Evolutionary conservation across 2,797 vertebrate genomes (phyloP), one percentile per base, ranked within the genome.

Genomic region (Chromis chromis): DNA sequence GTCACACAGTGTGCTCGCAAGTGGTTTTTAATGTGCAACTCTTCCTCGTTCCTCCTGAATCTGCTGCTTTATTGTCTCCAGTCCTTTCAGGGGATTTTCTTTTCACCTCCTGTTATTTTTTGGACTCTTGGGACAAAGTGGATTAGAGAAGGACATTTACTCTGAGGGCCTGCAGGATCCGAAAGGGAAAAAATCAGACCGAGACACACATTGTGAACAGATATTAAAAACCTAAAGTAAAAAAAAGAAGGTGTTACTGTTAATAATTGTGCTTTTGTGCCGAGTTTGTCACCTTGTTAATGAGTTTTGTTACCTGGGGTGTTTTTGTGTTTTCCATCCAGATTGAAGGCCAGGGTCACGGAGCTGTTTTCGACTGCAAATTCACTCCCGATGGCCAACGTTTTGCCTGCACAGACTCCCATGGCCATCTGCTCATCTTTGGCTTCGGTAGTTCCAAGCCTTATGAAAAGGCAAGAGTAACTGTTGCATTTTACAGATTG

Each of bases 321-420:
- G 40, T n/a, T 49, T 58, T 68, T 67, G 21, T 83, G 39, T 71
- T 68, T 73, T 12, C 22, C 55, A 21, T 86, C 21, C 84, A 99
- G 98, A 99, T 99, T 69, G 97, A 99, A 90, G 98, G 97, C 42
- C 97, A 99, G 91, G 97, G 98, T 75, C 97, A 98, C 0, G 98
- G 98, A 75, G 97, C 98, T 25, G 97, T 99, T 53, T 99, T 98
- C 79, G 98, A 99, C 86, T 98, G 98, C 87, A 99, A 99, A 86
- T 98, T 99, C 88, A 99, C 98, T 50, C 95, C 96, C 6, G 97
- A 99, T 64, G 98, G 98, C 61, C 97, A 99, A 53, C 97, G 97
- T 74, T 98, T 99, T 46, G 97, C 98, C 54, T 97, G 96, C 87
- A 99, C 98, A 48, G 98, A 99, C 90, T 99, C 98, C 64, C 98